A percentile compares a stretch with the other conserved stretches of the same genome.
Conservation (phyloP, 2,797 vertebrate species). For the Myotis vivesi region DNA sequence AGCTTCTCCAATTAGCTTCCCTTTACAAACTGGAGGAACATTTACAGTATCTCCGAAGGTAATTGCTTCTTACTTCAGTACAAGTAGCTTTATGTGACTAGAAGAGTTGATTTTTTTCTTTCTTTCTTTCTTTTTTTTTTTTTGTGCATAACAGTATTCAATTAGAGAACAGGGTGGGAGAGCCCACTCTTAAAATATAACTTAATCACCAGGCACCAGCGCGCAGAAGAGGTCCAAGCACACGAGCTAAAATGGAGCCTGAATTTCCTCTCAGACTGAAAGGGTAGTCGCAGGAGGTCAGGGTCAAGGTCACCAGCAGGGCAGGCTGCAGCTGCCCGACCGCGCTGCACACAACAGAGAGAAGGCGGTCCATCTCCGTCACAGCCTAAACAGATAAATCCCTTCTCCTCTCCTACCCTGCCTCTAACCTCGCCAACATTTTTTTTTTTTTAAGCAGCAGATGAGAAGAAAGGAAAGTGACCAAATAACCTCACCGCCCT, state of each 20-base stretch:
- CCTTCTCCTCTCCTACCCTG: slow-evolving; percentile 67
- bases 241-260: slow-evolving; percentile 87
- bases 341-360: slow-evolving; percentile 42
- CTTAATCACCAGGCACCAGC: slow-evolving; percentile 55
- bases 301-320: slow-evolving; percentile 87
- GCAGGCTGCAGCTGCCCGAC: slow-evolving; percentile 79
- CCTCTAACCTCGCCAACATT: slow-evolving; percentile 51
- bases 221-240: slow-evolving; percentile 74
- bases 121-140: not conserved
- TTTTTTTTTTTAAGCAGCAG: not conserved
- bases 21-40: not conserved
- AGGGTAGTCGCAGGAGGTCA: slow-evolving; percentile 85
- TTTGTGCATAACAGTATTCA: slow-evolving; percentile 61
- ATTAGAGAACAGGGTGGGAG: slow-evolving; percentile 35
- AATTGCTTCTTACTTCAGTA: slow-evolving; percentile 66
- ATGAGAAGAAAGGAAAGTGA: slow-evolving; percentile 69
- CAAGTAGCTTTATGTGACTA: slow-evolving; percentile 69
- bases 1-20: slow-evolving; percentile 60
- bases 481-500: slow-evolving; percentile 70
- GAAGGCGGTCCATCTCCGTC: slow-evolving; percentile 62
- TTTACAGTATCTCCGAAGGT: slow-evolving; percentile 58
- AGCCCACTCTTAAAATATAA: slow-evolving; percentile 64
- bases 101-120: slow-evolving; percentile 38
- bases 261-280: slow-evolving; percentile 82
- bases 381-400: slow-evolving; percentile 67